Evolutionary conservation across 2,113 vertebrate species (phyloP).

Genomic region (Coracopsis vasa): DNA sequence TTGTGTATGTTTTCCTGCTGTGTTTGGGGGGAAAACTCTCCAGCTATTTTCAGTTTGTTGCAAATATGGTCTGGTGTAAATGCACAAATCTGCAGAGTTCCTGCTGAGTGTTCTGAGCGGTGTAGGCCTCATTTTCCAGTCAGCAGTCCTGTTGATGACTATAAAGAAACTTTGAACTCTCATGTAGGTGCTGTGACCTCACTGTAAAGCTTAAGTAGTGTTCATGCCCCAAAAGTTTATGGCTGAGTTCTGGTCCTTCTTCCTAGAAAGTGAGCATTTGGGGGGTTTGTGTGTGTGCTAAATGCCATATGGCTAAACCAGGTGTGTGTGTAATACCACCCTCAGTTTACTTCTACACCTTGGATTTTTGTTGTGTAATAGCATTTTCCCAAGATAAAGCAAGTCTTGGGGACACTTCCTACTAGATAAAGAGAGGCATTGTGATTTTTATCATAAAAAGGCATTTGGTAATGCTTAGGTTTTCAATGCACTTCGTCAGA

Average conservation of each 20-base stretch:
- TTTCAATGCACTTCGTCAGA: neutral
- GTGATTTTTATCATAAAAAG: neutral
- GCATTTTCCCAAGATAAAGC: neutral
- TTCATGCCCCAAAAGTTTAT: neutral
- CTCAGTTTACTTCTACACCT: neutral
- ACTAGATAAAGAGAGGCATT: neutral
- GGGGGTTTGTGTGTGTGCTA: neutral
- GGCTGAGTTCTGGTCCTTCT: neutral
- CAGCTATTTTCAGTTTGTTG: rapidly evolving
- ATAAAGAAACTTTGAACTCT: neutral
- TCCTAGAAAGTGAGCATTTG: neutral
- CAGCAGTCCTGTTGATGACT: neutral
- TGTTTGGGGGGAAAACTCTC: neutral
- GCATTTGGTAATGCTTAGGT: neutral
- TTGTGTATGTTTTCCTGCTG: rapidly evolving
- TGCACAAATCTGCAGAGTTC: neutral
- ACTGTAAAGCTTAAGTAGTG: neutral
- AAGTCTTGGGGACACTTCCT: neutral
- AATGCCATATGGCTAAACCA: neutral
- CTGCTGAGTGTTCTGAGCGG: neutral
- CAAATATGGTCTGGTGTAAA: neutral
- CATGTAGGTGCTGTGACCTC: neutral
- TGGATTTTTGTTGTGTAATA: neutral
- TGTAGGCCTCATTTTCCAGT: neutral
- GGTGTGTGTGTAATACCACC: neutral